Evolutionary conservation across 1,140 invertebrate genomes (phyloP).

Genomic region (Dreissena polymorpha): DNA sequence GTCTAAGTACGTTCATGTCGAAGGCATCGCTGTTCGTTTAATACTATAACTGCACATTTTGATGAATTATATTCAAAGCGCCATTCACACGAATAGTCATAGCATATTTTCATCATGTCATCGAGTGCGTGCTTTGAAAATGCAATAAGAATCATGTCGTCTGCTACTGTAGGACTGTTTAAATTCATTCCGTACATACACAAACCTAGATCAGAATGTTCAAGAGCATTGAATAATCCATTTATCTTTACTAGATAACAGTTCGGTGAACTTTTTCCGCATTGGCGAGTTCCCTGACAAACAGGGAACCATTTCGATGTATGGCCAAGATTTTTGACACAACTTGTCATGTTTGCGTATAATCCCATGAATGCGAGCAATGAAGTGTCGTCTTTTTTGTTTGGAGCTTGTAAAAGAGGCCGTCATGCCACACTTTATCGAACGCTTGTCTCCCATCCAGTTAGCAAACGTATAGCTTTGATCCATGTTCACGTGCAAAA

Average conservation of each 20-base stretch:
- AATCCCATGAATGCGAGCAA: not conserved
- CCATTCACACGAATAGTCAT: slow-evolving; percentile 1
- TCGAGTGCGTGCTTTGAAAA: slow-evolving; percentile 13
- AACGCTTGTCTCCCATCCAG: slow-evolving; percentile 12
- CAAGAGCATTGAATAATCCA: slow-evolving; percentile 10
- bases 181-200: slow-evolving; percentile 23
- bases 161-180: slow-evolving; percentile 25
- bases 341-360: not conserved
- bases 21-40: slow-evolving; percentile 4
- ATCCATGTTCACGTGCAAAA: not conserved
- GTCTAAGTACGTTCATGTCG: not conserved
- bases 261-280: slow-evolving; percentile 2
- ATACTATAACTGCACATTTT: slow-evolving; percentile 18
- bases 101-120: slow-evolving; percentile 20
- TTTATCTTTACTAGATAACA: slow-evolving; percentile 9
- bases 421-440: not conserved
- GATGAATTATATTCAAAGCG: not conserved
- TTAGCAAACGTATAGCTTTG: not conserved
- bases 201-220: not conserved
- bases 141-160: slow-evolving; percentile 32
- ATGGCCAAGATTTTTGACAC: not conserved
- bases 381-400: not conserved
- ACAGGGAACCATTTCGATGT: not conserved
- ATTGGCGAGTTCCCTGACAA: slow-evolving; percentile 6
- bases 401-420: slow-evolving; percentile 21